Base-by-base conservation (phyloP, 1,140 invertebrate genomes). In the Contarinia nasturtii region DNA sequence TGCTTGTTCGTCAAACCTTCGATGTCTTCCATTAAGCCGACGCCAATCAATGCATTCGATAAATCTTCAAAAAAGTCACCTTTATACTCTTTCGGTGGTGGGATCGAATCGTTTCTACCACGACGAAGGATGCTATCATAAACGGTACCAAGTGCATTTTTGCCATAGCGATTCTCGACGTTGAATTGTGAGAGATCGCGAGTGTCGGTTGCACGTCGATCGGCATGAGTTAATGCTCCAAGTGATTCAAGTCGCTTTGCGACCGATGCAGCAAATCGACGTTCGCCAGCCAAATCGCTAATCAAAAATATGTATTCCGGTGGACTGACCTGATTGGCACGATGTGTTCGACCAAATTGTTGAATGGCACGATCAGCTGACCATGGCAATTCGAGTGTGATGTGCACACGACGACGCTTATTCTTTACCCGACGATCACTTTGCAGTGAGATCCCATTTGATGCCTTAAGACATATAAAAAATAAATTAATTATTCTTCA, bases 381-480 rank as follows among this genome's bases (percentile, higher is more conserved):
- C 93, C 93, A 97, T 0, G 94, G 92, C 51, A 98, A 67, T 65
- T 98, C 94, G 15, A 98, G 64, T 0, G 94, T 97, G 48, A 98
- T 93, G 61, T 97, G 93, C 36, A 97, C 88, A 53, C 93, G 70
- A 49, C 90, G 67, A 59, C 80, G 74, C 63, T 90, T 85, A 67
- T 98, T 98, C 46, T 77, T 69, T 17, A 79, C 91, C 50, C 67
- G 70, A 50, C 89, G 66, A 64, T 98, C 93, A 53, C 91, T 90
- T 63, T 93, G 87, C 37, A 93, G 63, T 2, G 89, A 93, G 54
- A 94, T 93, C 66, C 94, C 94, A 50, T 86, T 92, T 54, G 87
- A 92, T 2, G 93, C 93, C 1, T 93, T 92, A 68, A 97, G 93
- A 0, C 91, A 96, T 51, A 98, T 97, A 50, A 98, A 94, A 15